Conservation (phyloP, 2,113 vertebrate species). For the Rhinichthys klamathensis region DNA sequence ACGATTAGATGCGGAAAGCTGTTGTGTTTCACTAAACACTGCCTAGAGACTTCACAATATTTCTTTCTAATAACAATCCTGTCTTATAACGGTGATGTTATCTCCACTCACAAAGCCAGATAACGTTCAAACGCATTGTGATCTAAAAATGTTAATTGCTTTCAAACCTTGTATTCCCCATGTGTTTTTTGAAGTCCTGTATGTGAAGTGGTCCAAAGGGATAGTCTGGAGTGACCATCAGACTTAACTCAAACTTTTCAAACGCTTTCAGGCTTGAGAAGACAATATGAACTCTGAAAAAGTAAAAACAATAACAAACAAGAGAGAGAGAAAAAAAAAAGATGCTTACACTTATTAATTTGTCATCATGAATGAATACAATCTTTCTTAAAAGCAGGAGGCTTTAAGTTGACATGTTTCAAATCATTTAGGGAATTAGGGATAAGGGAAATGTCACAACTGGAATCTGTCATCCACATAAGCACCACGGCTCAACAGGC, state of each 20-base stretch:
- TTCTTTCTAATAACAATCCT: not conserved
- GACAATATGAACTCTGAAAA: conserved; percentile 65
- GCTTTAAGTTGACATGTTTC: not conserved
- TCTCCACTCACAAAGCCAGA: not conserved
- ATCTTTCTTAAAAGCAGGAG: not conserved
- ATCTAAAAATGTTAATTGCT: not conserved
- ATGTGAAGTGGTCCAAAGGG: conserved; percentile 60
- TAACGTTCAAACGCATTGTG: not conserved
- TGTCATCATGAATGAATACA: not conserved
- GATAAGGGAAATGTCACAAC: not conserved
- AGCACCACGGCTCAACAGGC: not conserved
- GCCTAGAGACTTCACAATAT: not conserved
- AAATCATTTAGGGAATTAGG: not conserved
- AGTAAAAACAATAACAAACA: too few species aligned
- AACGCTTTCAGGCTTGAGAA: conserved; percentile 71
- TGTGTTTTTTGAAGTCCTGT: conserved; percentile 64
- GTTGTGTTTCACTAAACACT: not conserved
- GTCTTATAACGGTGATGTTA: not conserved
- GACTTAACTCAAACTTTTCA: conserved; percentile 72
- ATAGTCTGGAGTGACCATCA: conserved; percentile 60
- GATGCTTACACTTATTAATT: not conserved
- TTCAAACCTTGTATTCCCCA: conserved; percentile 71
- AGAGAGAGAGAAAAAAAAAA: not conserved
- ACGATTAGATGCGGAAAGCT: not conserved
- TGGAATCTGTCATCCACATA: not conserved